Evolutionary conservation across 2,888 invertebrate species (phyloP).

Genomic region (Leptopterna dolabrata): DNA sequence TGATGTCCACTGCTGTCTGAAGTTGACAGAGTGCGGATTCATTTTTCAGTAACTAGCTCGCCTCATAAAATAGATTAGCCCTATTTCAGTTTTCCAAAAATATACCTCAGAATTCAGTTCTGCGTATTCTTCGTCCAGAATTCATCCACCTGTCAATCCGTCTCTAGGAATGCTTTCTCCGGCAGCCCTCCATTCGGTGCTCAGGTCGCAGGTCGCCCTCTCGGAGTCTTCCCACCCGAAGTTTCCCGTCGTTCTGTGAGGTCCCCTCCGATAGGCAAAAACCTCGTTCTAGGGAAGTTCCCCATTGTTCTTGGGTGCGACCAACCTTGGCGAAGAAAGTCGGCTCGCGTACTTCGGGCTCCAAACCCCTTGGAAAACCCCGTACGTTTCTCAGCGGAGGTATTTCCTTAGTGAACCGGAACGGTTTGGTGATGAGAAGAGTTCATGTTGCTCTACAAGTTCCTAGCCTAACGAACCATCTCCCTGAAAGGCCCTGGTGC

Average conservation of each 20-base stretch:
- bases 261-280: not conserved
- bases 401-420: not conserved
- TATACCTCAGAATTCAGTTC: no score
- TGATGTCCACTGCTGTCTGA: no score
- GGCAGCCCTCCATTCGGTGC: not conserved
- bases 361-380: not conserved
- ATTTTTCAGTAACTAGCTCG: no score
- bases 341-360: not conserved
- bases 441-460: not conserved
- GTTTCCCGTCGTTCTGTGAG: conserved; percentile 4
- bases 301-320: conserved; percentile 16
- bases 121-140: no score
- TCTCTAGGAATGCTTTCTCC: not conserved
- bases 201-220: not conserved
- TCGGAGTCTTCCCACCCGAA: not conserved
- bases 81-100: no score
- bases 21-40: no score
- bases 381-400: not conserved
- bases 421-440: not conserved
- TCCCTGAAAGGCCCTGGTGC: no score
- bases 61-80: no score
- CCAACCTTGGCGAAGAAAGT: conserved; percentile 26
- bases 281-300: not conserved
- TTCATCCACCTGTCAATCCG: no score
- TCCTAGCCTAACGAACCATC: not conserved